Evolutionary conservation across 2,888 invertebrate species (phyloP).

Genomic region (Scaptodrosophila latifasciaeformis): DNA sequence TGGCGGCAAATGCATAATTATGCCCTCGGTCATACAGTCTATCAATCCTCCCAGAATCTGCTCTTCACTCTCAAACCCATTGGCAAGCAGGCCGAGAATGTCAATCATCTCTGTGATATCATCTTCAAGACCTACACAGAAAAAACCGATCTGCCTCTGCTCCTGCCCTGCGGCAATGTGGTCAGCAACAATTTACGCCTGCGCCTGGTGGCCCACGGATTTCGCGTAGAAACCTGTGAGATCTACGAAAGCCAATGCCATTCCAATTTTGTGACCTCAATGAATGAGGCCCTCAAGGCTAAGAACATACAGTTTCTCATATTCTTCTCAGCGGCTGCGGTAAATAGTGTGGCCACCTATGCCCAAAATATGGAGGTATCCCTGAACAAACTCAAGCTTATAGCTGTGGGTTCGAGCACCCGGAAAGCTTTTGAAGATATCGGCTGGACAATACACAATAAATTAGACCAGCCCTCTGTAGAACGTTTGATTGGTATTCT

Average conservation of each 20-base stretch:
- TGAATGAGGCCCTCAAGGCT: conserved; percentile 20
- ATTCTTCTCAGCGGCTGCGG: conserved; percentile 28
- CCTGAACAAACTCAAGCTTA: conserved; percentile 20
- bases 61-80: conserved; percentile 19
- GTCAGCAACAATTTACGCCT: conserved; percentile 16
- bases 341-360: conserved; percentile 17
- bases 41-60: conserved; percentile 1
- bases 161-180: conserved; percentile 27
- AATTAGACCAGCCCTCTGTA: too few relatives aligned
- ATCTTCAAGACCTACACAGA: conserved; percentile 27
- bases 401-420: conserved; percentile 21
- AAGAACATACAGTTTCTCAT: conserved; percentile 28
- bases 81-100: conserved; percentile 19
- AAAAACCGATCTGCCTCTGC: conserved; percentile 23
- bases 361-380: conserved; percentile 11
- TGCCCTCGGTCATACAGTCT: conserved; percentile 19
- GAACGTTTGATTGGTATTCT: too few relatives aligned
- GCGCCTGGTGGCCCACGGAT: conserved; percentile 28
- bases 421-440: conserved; percentile 2
- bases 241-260: conserved; percentile 20
- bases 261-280: conserved; percentile 14
- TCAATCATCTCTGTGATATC: conserved; percentile 26
- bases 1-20: conserved; percentile 28
- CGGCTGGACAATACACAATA: too few relatives aligned
- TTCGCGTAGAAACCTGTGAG: conserved; percentile 29